A percentile compares a stretch with the other conserved stretches of the same genome.
These are phyloP conservation scores for Nannoperca australis DNA, from an alignment of 2,797 vertebrate species.

Conservation along the genomic window DNA sequence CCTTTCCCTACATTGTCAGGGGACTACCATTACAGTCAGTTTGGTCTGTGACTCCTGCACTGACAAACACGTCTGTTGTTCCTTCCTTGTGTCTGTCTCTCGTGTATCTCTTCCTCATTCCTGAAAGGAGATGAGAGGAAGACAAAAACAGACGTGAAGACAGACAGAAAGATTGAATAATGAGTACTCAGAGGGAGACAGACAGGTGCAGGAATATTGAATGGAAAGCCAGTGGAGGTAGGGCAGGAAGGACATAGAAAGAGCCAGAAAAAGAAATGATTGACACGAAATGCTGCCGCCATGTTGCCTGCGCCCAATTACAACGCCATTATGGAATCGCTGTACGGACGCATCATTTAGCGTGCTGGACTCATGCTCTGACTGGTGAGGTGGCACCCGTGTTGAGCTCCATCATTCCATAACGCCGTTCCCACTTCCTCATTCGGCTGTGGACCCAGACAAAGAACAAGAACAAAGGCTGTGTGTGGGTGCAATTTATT, in stretches of 20 bases:
- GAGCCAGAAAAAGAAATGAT: conserved; percentile 62
- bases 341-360: conserved; percentile 75
- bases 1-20: neutral
- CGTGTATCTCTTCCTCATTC: conserved; percentile 3
- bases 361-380: conserved; percentile 37
- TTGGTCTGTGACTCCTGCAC: conserved; percentile 1
- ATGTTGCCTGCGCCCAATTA: conserved; percentile 70
- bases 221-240: conserved; percentile 15
- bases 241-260: conserved; percentile 20
- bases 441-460: conserved; percentile 44
- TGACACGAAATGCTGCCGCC: conserved; percentile 62
- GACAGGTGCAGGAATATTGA: conserved; percentile 27
- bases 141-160: neutral
- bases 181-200: conserved; percentile 15
- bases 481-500: conserved; percentile 61
- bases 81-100: neutral
- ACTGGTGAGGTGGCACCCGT: conserved; percentile 50
- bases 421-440: conserved; percentile 39
- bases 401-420: conserved; percentile 54
- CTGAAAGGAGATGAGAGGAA: neutral
- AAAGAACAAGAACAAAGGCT: conserved; percentile 65
- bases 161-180: neutral
- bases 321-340: conserved; percentile 72
- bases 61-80: conserved; percentile 3
- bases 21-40: neutral